phyloP scores from a whole-genome alignment of 2,113 vertebrate genomes.

The Hippocampus zosterae region DNA sequence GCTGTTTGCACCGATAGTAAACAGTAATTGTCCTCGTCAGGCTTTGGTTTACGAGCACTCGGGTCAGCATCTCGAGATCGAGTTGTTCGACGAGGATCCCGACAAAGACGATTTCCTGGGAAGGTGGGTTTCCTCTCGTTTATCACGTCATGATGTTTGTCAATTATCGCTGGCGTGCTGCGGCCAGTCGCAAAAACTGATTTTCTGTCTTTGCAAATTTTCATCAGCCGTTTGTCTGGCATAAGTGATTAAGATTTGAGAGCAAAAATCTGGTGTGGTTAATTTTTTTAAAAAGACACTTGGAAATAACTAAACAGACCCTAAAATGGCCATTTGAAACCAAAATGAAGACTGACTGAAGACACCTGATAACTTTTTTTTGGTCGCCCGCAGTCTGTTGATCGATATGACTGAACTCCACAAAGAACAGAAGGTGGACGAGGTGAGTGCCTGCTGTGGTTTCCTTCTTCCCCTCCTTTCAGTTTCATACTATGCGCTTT shows the following conservation, averaged over 20 bases:
- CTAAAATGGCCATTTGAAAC: too few relatives aligned
- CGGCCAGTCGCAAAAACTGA: too few relatives aligned
- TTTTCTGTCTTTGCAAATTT: too few relatives aligned
- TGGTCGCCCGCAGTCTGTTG: slow-evolving; percentile 77
- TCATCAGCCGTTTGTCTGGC: too few relatives aligned
- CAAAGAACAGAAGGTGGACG: slow-evolving; percentile 89
- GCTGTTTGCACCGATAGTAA: neutral
- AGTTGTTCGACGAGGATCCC: slow-evolving; percentile 96
- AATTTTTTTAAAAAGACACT: too few relatives aligned
- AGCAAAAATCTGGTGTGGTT: too few relatives aligned
- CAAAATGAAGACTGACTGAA: neutral
- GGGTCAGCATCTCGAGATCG: slow-evolving; percentile 91
- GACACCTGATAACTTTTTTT: neutral
- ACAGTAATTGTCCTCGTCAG: slow-evolving; percentile 59
- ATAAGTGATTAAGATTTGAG: too few relatives aligned
- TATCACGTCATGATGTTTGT: neutral
- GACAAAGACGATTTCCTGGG: slow-evolving; percentile 98
- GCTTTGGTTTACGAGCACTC: slow-evolving; percentile 89
- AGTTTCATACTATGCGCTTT: neutral
- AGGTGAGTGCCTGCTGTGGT: slow-evolving; percentile 73
- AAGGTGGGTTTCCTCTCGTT: slow-evolving; percentile 70
- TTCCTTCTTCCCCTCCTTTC: neutral
- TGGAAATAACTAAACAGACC: too few relatives aligned
- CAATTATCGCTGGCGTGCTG: too few relatives aligned
- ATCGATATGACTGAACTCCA: slow-evolving; percentile 90